A percentile compares a stretch with the other conserved stretches of the same genome.
These are phyloP conservation scores for Poecilia gillii DNA, from an alignment of 2,797 vertebrate genomes.

Conservation along the genomic window DNA sequence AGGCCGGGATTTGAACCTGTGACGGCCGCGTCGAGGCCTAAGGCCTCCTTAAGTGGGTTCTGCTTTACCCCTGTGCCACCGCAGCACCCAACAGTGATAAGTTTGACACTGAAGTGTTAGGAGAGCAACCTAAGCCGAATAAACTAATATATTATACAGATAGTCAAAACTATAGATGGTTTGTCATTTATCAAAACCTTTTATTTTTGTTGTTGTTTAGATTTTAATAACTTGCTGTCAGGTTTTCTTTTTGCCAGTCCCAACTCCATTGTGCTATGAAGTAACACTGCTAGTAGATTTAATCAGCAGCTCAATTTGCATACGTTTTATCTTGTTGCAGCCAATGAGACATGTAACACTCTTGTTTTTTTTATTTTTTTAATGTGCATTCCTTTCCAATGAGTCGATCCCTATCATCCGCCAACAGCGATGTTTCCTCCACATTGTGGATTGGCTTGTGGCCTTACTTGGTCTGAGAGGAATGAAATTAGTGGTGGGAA, in stretches of 20 bases:
- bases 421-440: constrained; percentile 68
- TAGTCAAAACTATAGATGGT: no score
- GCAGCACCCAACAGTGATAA: background rate
- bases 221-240: background rate
- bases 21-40: no score
- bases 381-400: constrained; percentile 59
- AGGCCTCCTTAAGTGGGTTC: no score
- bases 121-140: background rate
- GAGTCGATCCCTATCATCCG: constrained; percentile 70
- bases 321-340: constrained; percentile 30
- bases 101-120: background rate
- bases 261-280: background rate
- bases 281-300: background rate
- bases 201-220: background rate
- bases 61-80: no score
- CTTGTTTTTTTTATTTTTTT: constrained; percentile 6
- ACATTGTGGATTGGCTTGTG: constrained; percentile 70
- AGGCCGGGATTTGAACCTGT: no score
- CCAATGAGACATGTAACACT: background rate
- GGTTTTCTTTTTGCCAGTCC: background rate
- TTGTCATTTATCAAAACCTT: background rate
- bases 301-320: background rate
- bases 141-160: background rate
- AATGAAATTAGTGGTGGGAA: constrained; percentile 84
- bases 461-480: constrained; percentile 69